Evolutionary conservation across 1,140 invertebrate species (phyloP), one percentile per base, ranked within the genome.

Genomic region (Ganaspis sp.): DNA sequence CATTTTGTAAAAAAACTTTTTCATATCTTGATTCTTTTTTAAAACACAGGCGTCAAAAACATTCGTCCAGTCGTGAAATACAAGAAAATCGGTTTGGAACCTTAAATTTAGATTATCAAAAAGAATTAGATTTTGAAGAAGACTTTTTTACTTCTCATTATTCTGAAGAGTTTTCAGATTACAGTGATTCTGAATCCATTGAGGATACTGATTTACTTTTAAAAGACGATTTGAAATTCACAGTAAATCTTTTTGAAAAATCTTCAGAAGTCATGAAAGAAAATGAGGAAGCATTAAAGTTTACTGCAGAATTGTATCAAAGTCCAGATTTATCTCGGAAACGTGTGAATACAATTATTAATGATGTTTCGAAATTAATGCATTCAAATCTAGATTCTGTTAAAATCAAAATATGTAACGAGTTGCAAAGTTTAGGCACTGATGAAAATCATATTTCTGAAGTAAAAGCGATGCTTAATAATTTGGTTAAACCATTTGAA

Each of bases 321-420:
- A 19, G 23, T 19, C 21, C 19, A 71, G 70, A 71, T 40, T 64
- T 76, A n/a, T 34, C 75, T 9, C 12, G 75, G 69, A 76, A 72
- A 73, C 26, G 26, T 12, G 38, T 76, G 0, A 29, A 72, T 72
- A 0, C 19, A 1, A 53, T 76, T 26, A 21, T 76, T 29, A 21
- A 37, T 37, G 19, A 73, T n/a, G 34, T 19, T 45, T 69, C 40
- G 12, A 15, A 12, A 15, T 23, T 42, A 15, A 9, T 76, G 12
- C 21, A 58, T 17, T 21, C 15, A 45, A 53, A 17, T n/a, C 45
- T 76, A 40, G 29, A 45, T 40, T 15, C 9, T 40, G 54, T 26
- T 15, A 19, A 72, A 21, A 53, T 15, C 4, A 11, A 42, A 38
- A 1, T 58, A 12, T 53, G 21, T 3, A 40, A 42, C n/a, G 1